phyloP scores from a whole-genome alignment of 2,113 vertebrate species.

The Campylorhamphus procurvoides region DNA sequence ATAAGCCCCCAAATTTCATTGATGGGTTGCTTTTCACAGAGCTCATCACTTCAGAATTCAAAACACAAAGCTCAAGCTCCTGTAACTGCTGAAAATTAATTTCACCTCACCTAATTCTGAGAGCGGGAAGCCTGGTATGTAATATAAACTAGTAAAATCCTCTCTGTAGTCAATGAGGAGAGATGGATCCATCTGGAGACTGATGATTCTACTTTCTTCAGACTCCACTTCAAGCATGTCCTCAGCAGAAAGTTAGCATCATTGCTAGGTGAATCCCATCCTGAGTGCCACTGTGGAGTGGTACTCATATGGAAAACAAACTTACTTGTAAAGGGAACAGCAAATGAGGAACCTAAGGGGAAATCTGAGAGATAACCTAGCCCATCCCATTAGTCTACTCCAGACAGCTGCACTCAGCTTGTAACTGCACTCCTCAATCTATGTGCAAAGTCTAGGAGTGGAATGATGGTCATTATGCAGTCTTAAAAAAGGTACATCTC shows the following conservation, averaged over 20 bases:
- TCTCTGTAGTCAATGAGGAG: not conserved
- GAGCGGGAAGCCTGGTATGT: not conserved
- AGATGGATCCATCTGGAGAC: not conserved
- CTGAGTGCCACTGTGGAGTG: not conserved
- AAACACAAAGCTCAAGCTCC: not conserved
- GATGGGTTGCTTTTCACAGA: conserved; percentile 1
- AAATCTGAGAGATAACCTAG: not conserved
- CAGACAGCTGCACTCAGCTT: not conserved
- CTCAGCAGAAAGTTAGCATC: not conserved
- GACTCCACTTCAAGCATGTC: not conserved
- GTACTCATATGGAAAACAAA: not conserved
- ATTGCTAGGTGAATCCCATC: not conserved
- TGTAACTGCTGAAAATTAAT: conserved; percentile 31
- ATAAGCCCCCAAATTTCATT: not conserved
- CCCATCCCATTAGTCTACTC: not conserved
- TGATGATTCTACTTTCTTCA: not conserved
- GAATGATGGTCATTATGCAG: not conserved
- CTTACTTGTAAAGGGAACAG: not conserved
- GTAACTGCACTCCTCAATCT: not conserved
- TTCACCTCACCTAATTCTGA: not conserved
- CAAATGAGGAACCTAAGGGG: not conserved
- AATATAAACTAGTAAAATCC: not conserved
- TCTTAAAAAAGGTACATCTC: not conserved
- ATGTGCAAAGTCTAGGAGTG: not conserved
- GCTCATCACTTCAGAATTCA: conserved; percentile 15